Base-by-base conservation (phyloP, 92 coral and sea anemone genomes). In the Galaxea fascicularis region DNA sequence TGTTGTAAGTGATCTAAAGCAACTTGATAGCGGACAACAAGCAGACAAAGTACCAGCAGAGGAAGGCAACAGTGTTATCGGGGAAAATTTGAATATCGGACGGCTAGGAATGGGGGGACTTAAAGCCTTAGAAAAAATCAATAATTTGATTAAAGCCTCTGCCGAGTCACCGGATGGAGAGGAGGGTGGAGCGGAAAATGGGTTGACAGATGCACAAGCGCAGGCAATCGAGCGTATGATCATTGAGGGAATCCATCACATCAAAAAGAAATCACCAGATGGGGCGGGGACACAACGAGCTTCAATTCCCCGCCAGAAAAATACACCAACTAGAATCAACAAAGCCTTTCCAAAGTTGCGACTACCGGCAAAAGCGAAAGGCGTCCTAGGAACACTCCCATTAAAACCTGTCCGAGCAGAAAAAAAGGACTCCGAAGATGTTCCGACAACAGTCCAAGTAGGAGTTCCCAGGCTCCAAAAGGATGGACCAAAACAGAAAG, bases 221-320 rank as follows among this genome's bases (percentile, higher is more conserved):
- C 98, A 94, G 47, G 92, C 95, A 2, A 96, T 96, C 68, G 98
- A 96, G 46, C 85, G 98, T 71, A 96, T 96, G 98, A 96, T 96
- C 25, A 97, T 97, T 21, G 99, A 95, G 76, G 99, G 99, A 70
- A 91, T 97, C 29, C 91, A 95, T 57, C 93, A 97, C 74, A 94
- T 92, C 16, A 91, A 94, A 86, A 94, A 91, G 59, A 94, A 91
- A 30, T 77, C 93, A 16, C 44, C 88, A 22, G 58, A 28, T 21
- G 82, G 59, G 28, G 1, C 85, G 4, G 95, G 95, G 10, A 88
- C 85, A 11, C 90, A 90, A 51, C 89, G 90, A 69, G 88, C 95
- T 14, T 78, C 95, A 11, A 91, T 91, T 64, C 95, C 95, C 6
- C 82, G 95, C 59, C 87, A 83, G 73, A 83, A 73, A 29, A 83